phyloP scores from a whole-genome alignment of 2,113 vertebrate species.

The Scatophagus argus region DNA sequence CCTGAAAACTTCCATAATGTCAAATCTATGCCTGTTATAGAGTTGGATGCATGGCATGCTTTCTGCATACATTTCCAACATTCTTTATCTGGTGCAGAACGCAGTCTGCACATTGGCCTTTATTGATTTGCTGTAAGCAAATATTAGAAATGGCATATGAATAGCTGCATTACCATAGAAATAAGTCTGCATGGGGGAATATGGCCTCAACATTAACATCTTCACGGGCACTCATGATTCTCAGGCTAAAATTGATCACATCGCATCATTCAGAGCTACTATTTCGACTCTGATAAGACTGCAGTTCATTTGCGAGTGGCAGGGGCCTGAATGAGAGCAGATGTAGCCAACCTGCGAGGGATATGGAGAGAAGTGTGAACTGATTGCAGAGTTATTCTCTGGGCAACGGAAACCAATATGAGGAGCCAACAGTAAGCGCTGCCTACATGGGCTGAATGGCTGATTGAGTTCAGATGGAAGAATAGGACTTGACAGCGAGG shows the following conservation, averaged over 20 bases:
- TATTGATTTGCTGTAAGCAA: constrained; percentile 62
- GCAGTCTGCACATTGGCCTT: constrained; percentile 34
- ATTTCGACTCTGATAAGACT: constrained; percentile 51
- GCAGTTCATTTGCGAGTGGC: constrained; percentile 60
- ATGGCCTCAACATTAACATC: constrained; percentile 56
- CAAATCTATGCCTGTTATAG: not conserved
- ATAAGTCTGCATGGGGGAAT: constrained; percentile 54
- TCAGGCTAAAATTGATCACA: constrained; percentile 59
- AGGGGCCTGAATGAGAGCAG: constrained; percentile 55
- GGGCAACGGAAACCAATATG: constrained; percentile 75
- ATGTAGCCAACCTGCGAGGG: constrained; percentile 63
- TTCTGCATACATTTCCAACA: constrained; percentile 12
- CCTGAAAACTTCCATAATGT: constrained; percentile 15
- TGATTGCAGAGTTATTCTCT: constrained; percentile 80
- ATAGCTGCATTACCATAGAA: constrained; percentile 76
- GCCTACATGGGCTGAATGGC: constrained; percentile 65
- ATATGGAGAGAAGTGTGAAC: constrained; percentile 71
- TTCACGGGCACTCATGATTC: constrained; percentile 45
- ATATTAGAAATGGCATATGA: constrained; percentile 67
- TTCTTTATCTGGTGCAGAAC: constrained; percentile 24
- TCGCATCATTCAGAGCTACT: constrained; percentile 44
- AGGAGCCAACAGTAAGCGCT: constrained; percentile 70
- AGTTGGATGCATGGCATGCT: not conserved
- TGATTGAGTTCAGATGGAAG: constrained; percentile 70
- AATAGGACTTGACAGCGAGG: constrained; percentile 65